phyloP scores from a whole-genome alignment of 2,797 vertebrate species.

The Takifugu ocellatus region DNA sequence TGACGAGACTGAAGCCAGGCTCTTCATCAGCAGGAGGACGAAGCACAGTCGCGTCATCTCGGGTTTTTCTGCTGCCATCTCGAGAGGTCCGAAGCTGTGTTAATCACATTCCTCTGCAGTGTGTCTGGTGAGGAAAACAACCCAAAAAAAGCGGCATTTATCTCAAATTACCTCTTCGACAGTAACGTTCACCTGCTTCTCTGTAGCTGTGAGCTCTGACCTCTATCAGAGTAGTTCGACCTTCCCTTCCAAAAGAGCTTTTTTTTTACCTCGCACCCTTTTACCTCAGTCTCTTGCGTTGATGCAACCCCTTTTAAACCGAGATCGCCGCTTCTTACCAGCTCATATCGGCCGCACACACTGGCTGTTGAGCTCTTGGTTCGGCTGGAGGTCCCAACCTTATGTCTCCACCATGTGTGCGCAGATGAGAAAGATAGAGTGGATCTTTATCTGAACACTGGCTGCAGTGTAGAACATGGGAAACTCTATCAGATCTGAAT shows the following conservation, averaged over 20 bases:
- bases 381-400: slow-evolving; percentile 72
- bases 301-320: slow-evolving; percentile 54
- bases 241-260: slow-evolving; percentile 36
- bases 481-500: slow-evolving; percentile 85
- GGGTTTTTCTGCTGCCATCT: slow-evolving; percentile 54
- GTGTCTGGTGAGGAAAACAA: slow-evolving; percentile 3
- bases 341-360: slow-evolving; percentile 40
- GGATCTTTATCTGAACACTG: slow-evolving; percentile 77
- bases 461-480: slow-evolving; percentile 80
- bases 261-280: slow-evolving; percentile 51
- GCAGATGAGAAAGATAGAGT: slow-evolving; percentile 62
- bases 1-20: slow-evolving; percentile 76
- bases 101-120: slow-evolving; percentile 43
- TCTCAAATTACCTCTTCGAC: slow-evolving; percentile 42
- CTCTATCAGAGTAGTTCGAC: slow-evolving; percentile 53
- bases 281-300: slow-evolving; percentile 45
- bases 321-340: slow-evolving; percentile 52
- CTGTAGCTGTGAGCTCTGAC: slow-evolving; percentile 37
- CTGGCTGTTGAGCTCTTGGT: slow-evolving; percentile 46
- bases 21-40: slow-evolving; percentile 82
- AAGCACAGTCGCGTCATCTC: slow-evolving; percentile 87
- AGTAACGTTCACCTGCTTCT: slow-evolving; percentile 25
- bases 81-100: slow-evolving; percentile 67
- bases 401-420: slow-evolving; percentile 32
- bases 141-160: slow-evolving; percentile 28